Evolutionary conservation across 2,888 invertebrate genomes (phyloP), one percentile per base, ranked within the genome.

Genomic region (Xestia rhomboidea): DNA sequence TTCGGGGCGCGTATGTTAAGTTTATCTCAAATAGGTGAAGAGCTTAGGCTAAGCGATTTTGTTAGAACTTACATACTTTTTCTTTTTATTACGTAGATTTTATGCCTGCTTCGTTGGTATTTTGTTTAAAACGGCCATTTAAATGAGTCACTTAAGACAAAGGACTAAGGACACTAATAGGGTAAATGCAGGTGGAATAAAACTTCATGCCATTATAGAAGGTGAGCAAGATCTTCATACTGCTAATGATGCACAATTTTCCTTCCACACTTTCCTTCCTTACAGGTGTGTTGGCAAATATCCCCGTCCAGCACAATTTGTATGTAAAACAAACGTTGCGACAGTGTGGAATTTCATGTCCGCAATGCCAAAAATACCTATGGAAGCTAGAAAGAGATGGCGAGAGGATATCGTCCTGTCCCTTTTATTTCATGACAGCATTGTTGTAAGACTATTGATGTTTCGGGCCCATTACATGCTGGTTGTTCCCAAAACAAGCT

Each of bases 321-420:
- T 51, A 84, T 82, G 54, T 75, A 54, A 80, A 84, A 73, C 49
- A 74, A 74, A 80, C 44, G 10, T 51, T 73, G 57, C 64, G 68
- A 68, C 67, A 54, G 0, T 78, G 76, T 83, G 51, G 30, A 68
- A 79, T 79, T 83, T 51, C 46, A 73, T 72, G 34, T 41, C 38
- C 21, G 78, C 63, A 70, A 63, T 70, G 67, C 77, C 54, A 79
- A 82, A 82, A 41, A 49, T 7, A 76, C 41, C 15, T 57, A 68
- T 18, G 46, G 66, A 44, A n/a, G 1, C 27, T 21, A 34, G 41
- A 6, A 57, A 79, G 63, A 64, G 68, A 64, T 3, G 7, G 27
- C 3, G 63, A 24, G 8, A 68, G 3, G 13, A 74, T 44, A 49
- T 49, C 27, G 15, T 18, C 1, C 60, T 75, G 27, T 64, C 21